phyloP scores from a whole-genome alignment of 2,797 vertebrate genomes.

The Echeneis naucrates region DNA sequence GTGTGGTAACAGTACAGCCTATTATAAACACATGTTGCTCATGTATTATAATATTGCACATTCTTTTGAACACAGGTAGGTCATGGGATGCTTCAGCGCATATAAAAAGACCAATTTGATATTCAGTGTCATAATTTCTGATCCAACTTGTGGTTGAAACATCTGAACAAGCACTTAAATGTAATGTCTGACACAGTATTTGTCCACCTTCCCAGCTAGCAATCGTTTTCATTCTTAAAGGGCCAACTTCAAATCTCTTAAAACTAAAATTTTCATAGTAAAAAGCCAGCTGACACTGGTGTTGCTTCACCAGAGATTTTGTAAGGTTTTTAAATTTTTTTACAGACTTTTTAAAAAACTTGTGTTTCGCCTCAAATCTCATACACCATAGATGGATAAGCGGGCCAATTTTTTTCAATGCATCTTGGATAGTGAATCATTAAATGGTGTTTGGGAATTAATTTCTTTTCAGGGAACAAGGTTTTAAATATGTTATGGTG shows the following conservation, averaged over 20 bases:
- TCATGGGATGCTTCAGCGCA: neutral
- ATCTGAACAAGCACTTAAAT: conserved; percentile 2
- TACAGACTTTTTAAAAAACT: conserved; percentile 21
- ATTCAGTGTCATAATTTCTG: conserved; percentile 3
- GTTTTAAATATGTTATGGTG: conserved; percentile 22
- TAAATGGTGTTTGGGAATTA: conserved; percentile 35
- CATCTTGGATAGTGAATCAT: conserved; percentile 43
- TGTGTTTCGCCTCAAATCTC: conserved; percentile 10
- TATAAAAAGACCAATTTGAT: neutral
- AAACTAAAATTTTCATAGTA: conserved; percentile 28
- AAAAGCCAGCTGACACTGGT: conserved; percentile 38
- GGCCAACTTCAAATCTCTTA: conserved; percentile 30
- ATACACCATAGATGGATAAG: conserved; percentile 53
- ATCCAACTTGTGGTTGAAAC: conserved; percentile 13
- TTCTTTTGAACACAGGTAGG: too few species aligned
- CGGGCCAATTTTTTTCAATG: conserved; percentile 39
- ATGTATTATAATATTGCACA: too few species aligned
- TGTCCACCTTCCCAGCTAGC: conserved; percentile 17
- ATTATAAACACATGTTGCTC: neutral
- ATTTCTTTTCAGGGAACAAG: conserved; percentile 2
- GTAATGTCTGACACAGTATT: conserved; percentile 5
- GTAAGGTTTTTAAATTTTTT: conserved; percentile 53
- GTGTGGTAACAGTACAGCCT: neutral
- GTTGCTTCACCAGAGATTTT: conserved; percentile 42
- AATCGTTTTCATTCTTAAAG: conserved; percentile 4